Conservation (phyloP, 2,888 invertebrate genomes). For the Drosophila peninsularis region DNA sequence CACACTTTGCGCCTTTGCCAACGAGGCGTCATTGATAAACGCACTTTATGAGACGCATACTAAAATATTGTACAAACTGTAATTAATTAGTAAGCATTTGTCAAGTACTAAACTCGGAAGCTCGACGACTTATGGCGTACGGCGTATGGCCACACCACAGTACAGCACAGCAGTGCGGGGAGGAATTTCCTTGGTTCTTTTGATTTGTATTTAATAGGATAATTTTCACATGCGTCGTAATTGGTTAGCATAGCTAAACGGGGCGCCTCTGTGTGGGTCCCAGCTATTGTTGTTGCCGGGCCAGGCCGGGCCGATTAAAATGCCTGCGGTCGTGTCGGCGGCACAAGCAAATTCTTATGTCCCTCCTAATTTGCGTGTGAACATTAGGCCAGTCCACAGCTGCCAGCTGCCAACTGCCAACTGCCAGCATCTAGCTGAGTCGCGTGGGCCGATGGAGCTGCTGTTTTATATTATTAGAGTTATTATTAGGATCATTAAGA, state of each 20-base stretch:
- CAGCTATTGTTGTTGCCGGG: conserved; percentile 32
- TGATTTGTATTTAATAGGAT: conserved; percentile 81
- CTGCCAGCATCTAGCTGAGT: conserved; percentile 19
- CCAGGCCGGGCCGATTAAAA: conserved; percentile 64
- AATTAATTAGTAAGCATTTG: conserved; percentile 85
- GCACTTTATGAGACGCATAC: conserved; percentile 82
- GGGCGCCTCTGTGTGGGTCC: conserved; percentile 21
- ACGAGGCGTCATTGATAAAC: conserved; percentile 62
- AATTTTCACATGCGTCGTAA: conserved; percentile 82
- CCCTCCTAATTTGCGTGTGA: conserved; percentile 82
- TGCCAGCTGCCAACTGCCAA: conserved; percentile 3
- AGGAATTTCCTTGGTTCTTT: conserved; percentile 55
- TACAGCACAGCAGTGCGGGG: conserved; percentile 13
- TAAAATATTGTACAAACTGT: conserved; percentile 85
- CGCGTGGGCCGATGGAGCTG: conserved; percentile 60
- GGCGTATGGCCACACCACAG: neutral
- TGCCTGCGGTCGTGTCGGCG: conserved; percentile 51
- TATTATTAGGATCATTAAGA: conserved; percentile 79
- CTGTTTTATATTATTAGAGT: conserved; percentile 78
- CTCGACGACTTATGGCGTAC: neutral
- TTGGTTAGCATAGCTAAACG: conserved; percentile 56
- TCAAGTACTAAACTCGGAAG: conserved; percentile 82
- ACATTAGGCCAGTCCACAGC: conserved; percentile 47
- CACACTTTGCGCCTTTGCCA: conserved; percentile 55
- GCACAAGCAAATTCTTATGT: conserved; percentile 75